These are phyloP conservation scores for Ryuthela nishihirai DNA, from an alignment of 2,888 invertebrate species.

Conservation along the genomic window DNA sequence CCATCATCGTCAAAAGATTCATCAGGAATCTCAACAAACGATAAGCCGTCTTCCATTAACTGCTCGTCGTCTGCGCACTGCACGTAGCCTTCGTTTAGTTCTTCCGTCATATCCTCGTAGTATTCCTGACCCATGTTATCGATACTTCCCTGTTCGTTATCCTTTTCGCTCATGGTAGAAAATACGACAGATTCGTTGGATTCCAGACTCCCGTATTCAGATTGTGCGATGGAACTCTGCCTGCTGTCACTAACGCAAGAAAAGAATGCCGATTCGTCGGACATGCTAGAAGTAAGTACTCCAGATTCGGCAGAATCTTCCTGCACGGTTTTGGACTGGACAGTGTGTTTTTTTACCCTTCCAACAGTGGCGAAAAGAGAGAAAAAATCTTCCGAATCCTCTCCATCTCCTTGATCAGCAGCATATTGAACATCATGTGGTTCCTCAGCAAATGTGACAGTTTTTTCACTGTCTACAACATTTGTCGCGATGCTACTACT, in stretches of 20 bases:
- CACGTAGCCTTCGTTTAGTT: too few relatives aligned
- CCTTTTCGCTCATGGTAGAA: conserved; percentile 1
- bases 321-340: background rate
- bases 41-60: background rate
- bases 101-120: too few relatives aligned
- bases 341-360: conserved; percentile 57
- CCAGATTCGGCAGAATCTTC: conserved; percentile 23
- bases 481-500: too few relatives aligned
- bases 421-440: background rate
- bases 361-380: conserved; percentile 68
- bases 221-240: conserved; percentile 36
- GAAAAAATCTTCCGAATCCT: conserved; percentile 24
- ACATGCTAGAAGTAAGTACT: conserved; percentile 29
- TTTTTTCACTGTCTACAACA: conserved; percentile 10
- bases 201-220: conserved; percentile 40
- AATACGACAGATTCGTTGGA: conserved; percentile 37
- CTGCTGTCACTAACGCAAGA: conserved; percentile 39
- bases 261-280: conserved; percentile 40
- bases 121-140: too few relatives aligned
- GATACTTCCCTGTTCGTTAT: too few relatives aligned
- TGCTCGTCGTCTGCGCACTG: conserved; percentile 1
- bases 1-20: background rate
- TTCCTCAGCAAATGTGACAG: conserved; percentile 21
- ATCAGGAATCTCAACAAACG: conserved; percentile 4
- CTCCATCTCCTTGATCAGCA: conserved; percentile 2